phyloP scores from a whole-genome alignment of 2,113 vertebrate genomes.

The Corydoras sp. region DNA sequence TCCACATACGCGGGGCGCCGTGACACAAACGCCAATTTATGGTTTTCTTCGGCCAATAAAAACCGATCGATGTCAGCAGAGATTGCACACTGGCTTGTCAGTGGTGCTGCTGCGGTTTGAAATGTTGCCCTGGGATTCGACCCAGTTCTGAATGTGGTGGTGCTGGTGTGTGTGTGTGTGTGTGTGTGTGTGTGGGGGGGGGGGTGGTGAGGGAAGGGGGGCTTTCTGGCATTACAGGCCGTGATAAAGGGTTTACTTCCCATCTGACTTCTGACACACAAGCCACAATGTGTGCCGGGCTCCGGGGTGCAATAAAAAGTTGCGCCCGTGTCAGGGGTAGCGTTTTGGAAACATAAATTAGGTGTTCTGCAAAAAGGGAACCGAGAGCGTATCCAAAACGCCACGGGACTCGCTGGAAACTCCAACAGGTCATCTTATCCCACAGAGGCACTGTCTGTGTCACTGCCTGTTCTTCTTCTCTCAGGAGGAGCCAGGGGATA shows the following conservation, averaged over 20 bases:
- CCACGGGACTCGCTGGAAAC: constrained; percentile 58
- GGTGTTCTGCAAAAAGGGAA: constrained; percentile 6
- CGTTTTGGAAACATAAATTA: constrained; percentile 70
- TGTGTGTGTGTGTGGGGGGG: background rate
- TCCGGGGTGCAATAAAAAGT: constrained; percentile 63
- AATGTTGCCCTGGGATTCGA: no score
- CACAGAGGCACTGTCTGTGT: constrained; percentile 3
- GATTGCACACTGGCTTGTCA: no score
- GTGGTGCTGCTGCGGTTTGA: no score
- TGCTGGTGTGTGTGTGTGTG: no score
- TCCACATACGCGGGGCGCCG: no score
- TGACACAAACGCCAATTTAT: no score
- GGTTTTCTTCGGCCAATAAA: no score
- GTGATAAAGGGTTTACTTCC: constrained; percentile 58
- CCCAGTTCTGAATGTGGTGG: no score
- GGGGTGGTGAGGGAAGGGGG: constrained; percentile 6
- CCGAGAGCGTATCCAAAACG: constrained; percentile 44
- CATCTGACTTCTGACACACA: constrained; percentile 51
- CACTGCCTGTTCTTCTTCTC: background rate
- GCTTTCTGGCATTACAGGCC: constrained; percentile 32
- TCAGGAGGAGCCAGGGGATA: no score
- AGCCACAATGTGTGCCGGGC: constrained; percentile 59
- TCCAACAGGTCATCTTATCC: constrained; percentile 51
- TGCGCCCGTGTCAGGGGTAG: constrained; percentile 62
- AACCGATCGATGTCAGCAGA: no score